Conservation (phyloP, 2,888 invertebrate species). For the Idaea straminata region DNA sequence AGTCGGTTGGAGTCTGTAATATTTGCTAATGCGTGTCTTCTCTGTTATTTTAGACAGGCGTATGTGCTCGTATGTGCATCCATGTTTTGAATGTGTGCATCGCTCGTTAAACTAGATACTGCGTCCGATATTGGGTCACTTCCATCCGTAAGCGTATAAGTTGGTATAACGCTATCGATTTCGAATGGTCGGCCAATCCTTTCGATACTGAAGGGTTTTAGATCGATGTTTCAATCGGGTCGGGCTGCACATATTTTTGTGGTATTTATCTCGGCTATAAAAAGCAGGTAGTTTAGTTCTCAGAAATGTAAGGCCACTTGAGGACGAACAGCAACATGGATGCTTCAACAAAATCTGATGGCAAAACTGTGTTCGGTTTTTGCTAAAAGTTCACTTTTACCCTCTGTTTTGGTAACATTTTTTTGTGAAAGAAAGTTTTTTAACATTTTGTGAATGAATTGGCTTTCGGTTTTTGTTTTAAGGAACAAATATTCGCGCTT, state of each 20-base stretch:
- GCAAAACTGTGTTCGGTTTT: constrained; percentile 44
- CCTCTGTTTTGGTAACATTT: neutral
- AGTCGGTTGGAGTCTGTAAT: constrained; percentile 27
- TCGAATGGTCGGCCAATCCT: constrained; percentile 48
- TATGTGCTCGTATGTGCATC: constrained; percentile 47
- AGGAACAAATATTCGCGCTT: constrained; percentile 36
- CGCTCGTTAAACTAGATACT: constrained; percentile 36
- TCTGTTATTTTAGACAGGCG: constrained; percentile 27
- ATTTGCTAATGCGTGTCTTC: constrained; percentile 33
- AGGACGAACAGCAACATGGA: constrained; percentile 40
- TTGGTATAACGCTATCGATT: constrained; percentile 50
- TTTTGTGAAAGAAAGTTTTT: constrained; percentile 32
- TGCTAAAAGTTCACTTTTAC: constrained; percentile 47
- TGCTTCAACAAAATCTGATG: constrained; percentile 45
- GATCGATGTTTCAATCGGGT: constrained; percentile 59
- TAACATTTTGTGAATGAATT: constrained; percentile 12
- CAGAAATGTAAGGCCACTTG: constrained; percentile 59
- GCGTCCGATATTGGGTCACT: constrained; percentile 57
- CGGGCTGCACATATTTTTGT: constrained; percentile 58
- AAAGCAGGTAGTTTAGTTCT: constrained; percentile 76
- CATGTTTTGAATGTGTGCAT: constrained; percentile 32
- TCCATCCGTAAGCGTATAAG: constrained; percentile 29
- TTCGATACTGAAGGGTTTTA: constrained; percentile 36
- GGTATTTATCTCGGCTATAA: constrained; percentile 61
- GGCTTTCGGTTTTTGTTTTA: constrained; percentile 13